A percentile compares a stretch with the other conserved stretches of the same genome.
phyloP scores from a whole-genome alignment of 2,888 invertebrate species.

The Terebella lapidaria region DNA sequence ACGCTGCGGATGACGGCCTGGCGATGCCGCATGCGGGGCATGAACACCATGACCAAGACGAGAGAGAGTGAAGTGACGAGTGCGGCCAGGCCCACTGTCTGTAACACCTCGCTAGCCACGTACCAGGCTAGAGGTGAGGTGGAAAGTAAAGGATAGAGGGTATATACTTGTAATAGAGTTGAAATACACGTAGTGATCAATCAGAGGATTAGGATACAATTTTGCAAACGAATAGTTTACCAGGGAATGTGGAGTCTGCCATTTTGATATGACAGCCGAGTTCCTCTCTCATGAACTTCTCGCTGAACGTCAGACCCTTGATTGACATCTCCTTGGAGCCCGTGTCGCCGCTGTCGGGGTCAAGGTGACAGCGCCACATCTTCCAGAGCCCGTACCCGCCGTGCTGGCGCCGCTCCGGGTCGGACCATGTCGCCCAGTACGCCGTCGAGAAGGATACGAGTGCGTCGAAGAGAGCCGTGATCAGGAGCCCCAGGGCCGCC shows the following conservation, averaged over 20 bases:
- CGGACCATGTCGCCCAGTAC: constrained; percentile 20
- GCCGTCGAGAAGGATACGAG: constrained; percentile 14
- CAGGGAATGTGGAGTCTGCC: constrained; percentile 12
- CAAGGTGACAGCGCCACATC: constrained; percentile 12
- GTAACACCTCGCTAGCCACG: constrained; percentile 12
- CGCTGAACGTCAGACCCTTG: not conserved
- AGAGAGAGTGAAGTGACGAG: constrained; percentile 3
- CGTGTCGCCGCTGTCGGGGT: not conserved
- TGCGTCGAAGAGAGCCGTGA: constrained; percentile 12
- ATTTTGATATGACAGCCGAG: constrained; percentile 8
- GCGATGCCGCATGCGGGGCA: too few relatives aligned
- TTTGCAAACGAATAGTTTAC: too few relatives aligned
- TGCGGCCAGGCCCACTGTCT: constrained; percentile 9
- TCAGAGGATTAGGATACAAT: too few relatives aligned
- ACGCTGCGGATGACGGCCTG: too few relatives aligned
- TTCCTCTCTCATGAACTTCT: not conserved
- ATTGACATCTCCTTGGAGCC: not conserved
- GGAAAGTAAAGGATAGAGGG: too few relatives aligned
- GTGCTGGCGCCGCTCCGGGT: not conserved
- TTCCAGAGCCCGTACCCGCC: constrained; percentile 20
- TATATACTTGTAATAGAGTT: too few relatives aligned
- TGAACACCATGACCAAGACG: constrained; percentile 6
- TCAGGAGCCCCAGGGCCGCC: constrained; percentile 10
- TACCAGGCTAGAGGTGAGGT: constrained; percentile 11
- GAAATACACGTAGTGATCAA: too few relatives aligned